Conservation (phyloP, 2,113 vertebrate genomes). For the Rhombomys opimus region DNA sequence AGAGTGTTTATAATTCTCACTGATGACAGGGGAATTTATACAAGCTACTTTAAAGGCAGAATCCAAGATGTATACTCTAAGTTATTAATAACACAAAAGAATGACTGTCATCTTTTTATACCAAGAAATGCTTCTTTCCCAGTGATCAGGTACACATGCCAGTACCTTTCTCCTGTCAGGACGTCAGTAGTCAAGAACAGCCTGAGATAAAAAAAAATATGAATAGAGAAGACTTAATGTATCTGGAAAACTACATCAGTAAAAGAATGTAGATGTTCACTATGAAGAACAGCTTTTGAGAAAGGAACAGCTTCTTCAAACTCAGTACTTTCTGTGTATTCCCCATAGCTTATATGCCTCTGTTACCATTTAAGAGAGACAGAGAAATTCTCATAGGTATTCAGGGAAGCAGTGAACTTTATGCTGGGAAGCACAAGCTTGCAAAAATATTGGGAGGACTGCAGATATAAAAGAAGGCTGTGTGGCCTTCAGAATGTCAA, state of each 20-base stretch:
- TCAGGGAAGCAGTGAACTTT: conserved; percentile 3
- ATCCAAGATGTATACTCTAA: neutral
- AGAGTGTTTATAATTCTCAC: neutral
- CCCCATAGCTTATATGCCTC: neutral
- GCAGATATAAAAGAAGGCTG: neutral
- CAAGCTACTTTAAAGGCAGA: neutral
- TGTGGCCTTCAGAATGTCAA: neutral
- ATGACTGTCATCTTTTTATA: neutral
- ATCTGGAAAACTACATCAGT: neutral
- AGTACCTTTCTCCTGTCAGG: neutral
- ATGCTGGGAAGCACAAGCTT: neutral
- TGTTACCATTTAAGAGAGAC: neutral
- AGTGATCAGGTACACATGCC: too few relatives aligned
- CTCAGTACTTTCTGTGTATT: neutral
- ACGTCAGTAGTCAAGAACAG: neutral
- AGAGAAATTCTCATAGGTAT: neutral
- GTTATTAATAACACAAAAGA: neutral
- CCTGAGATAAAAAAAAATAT: neutral
- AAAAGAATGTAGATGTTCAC: neutral
- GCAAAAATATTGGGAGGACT: neutral
- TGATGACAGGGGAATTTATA: neutral
- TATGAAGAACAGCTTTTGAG: neutral
- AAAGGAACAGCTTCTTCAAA: neutral
- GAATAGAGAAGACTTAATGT: neutral
- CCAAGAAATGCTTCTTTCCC: neutral